Conservation (phyloP, 1,140 invertebrate genomes). For the Drosophila lacteicornis region DNA sequence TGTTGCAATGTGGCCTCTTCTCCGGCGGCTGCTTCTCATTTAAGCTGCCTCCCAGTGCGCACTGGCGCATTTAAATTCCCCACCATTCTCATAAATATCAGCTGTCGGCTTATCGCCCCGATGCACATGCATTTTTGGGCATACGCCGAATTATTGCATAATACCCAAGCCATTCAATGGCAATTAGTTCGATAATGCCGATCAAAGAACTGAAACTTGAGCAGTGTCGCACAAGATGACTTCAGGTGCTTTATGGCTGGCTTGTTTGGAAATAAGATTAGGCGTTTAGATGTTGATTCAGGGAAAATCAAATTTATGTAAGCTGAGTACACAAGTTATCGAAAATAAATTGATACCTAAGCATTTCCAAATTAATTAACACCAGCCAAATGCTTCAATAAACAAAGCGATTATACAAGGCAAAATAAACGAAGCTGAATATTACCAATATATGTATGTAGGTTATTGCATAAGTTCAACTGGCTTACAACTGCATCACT, state of each 20-base stretch:
- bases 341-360: constrained; percentile 7
- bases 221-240: constrained; percentile 1
- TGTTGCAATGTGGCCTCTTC: constrained; percentile 39
- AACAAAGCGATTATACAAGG: not conserved
- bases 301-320: constrained; percentile 1
- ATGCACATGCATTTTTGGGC: constrained; percentile 11
- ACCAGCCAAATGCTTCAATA: not conserved
- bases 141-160: not conserved
- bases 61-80: constrained; percentile 30
- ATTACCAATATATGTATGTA: not conserved
- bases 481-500: not conserved
- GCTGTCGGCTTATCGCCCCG: constrained; percentile 25
- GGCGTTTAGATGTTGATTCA: not conserved
- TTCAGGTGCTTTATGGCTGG: constrained; percentile 8
- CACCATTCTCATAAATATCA: constrained; percentile 42
- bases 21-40: constrained; percentile 15
- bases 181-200: constrained; percentile 26
- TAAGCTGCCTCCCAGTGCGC: constrained; percentile 7
- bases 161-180: not conserved
- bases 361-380: constrained; percentile 19
- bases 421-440: not conserved
- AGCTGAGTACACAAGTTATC: constrained; percentile 3
- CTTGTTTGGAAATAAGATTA: constrained; percentile 6
- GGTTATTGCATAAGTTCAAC: not conserved
- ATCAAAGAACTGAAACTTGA: constrained; percentile 10